Percentiles rank a stretch among this genome's conserved stretches.
These are phyloP conservation scores for Pseudorhiza aurosa DNA, from an alignment of 30 jellyfish, hydroid and myxozoan species.

Conservation along the genomic window DNA sequence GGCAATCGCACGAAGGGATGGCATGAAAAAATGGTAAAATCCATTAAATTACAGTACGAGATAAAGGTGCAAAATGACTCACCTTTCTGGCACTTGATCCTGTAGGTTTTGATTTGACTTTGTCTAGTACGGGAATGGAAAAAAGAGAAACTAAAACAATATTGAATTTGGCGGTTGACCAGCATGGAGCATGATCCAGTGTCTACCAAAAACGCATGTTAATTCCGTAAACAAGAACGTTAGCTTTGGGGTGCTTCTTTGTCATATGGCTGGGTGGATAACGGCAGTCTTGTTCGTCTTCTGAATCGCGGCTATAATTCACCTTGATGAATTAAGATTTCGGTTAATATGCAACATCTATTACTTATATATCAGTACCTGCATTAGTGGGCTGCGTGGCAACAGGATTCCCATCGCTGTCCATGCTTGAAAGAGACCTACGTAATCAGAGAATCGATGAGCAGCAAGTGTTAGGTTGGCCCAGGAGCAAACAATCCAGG, in stretches of 20 bases:
- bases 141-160: not conserved
- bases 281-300: constrained; percentile 27
- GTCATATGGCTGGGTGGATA: constrained; percentile 13
- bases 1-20: too few relatives aligned
- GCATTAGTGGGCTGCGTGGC: not conserved
- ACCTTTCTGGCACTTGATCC: constrained; percentile 75
- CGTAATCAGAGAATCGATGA: not conserved
- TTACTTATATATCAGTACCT: not conserved
- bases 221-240: constrained; percentile 20
- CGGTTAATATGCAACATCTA: too few relatives aligned
- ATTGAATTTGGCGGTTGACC: too few relatives aligned
- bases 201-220: constrained; percentile 28
- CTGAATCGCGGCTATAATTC: constrained; percentile 11
- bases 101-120: constrained; percentile 63
- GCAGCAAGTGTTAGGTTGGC: too few relatives aligned
- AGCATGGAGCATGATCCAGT: constrained; percentile 68
- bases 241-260: constrained; percentile 15
- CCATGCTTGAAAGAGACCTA: constrained; percentile 46
- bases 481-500: too few relatives aligned
- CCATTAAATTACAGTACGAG: too few relatives aligned
- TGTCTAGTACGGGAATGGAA: constrained; percentile 19
- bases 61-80: not conserved
- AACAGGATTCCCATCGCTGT: constrained; percentile 35
- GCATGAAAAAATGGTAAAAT: too few relatives aligned
- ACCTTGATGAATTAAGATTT: too few relatives aligned